phyloP scores from a whole-genome alignment of 2,888 invertebrate genomes.

The Scaptomyza flava region DNA sequence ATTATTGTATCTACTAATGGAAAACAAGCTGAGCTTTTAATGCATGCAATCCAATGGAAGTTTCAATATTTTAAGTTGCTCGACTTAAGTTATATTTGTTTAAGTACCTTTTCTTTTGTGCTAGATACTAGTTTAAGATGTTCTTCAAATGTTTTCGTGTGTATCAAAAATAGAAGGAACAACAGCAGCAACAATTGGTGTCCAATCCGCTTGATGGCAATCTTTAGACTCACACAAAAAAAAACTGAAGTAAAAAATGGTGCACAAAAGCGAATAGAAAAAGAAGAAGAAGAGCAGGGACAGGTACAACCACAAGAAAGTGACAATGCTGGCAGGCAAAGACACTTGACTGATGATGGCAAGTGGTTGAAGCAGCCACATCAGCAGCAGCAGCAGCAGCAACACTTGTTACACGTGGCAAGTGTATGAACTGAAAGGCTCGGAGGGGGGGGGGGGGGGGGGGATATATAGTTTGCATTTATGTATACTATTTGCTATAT shows the following conservation, averaged over 20 bases:
- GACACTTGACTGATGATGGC: constrained; percentile 61
- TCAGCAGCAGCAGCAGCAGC: constrained; percentile 14
- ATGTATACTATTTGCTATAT: neutral
- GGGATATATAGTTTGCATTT: too few relatives aligned
- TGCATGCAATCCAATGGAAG: too few relatives aligned
- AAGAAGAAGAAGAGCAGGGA: neutral
- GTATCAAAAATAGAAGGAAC: neutral
- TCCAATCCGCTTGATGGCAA: constrained; percentile 31
- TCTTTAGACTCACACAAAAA: constrained; percentile 35
- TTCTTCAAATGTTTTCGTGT: too few relatives aligned
- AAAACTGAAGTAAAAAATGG: neutral
- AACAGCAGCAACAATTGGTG: constrained; percentile 35
- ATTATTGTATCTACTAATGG: too few relatives aligned
- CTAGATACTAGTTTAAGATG: too few relatives aligned
- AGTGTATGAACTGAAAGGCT: constrained; percentile 14
- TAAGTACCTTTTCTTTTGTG: too few relatives aligned
- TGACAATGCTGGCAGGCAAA: constrained; percentile 47
- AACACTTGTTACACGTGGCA: constrained; percentile 51
- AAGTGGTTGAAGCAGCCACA: constrained; percentile 30
- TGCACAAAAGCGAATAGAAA: neutral
- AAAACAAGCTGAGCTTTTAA: too few relatives aligned
- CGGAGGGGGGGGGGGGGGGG: too few relatives aligned
- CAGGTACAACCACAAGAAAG: constrained; percentile 26
- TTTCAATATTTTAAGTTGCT: too few relatives aligned
- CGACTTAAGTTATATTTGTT: too few relatives aligned